Percentiles rank a stretch among this genome's conserved stretches.
Evolutionary conservation across 2,888 invertebrate species (phyloP).

Genomic region (Diarsia rubi): DNA sequence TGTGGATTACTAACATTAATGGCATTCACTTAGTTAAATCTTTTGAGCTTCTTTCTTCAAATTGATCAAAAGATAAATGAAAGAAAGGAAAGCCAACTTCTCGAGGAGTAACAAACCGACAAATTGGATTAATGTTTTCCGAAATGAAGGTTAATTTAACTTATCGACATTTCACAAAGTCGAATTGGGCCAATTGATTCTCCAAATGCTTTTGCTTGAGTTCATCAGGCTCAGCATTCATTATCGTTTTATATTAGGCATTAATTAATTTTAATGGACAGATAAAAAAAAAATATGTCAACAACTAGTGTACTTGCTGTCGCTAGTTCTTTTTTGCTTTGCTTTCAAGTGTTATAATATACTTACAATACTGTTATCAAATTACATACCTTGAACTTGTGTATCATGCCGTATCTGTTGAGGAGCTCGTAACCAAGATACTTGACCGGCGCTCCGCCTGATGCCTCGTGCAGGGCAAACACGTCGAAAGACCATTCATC

Average conservation of each 20-base stretch:
- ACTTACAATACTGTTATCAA: background rate
- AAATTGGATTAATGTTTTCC: constrained; percentile 70
- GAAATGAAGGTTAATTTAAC: constrained; percentile 62
- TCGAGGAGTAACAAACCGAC: constrained; percentile 63
- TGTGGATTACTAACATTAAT: background rate
- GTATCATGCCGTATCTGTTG: constrained; percentile 98
- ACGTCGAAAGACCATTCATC: constrained; percentile 99
- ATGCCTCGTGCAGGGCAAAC: constrained; percentile 96
- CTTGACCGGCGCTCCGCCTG: constrained; percentile 96
- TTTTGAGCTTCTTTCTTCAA: constrained; percentile 49
- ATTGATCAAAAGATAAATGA: constrained; percentile 60
- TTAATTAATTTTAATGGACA: background rate
- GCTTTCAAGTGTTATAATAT: background rate
- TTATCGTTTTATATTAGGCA: background rate
- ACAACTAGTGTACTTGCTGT: background rate
- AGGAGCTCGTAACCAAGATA: constrained; percentile 98
- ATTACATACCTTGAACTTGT: constrained; percentile 95
- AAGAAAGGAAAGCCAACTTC: constrained; percentile 52
- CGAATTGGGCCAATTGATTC: constrained; percentile 34
- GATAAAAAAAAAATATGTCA: background rate
- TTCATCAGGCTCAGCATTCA: constrained; percentile 9
- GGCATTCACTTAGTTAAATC: constrained; percentile 1
- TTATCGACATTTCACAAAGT: constrained; percentile 40
- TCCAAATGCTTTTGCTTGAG: constrained; percentile 9
- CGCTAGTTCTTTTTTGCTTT: background rate